Evolutionary conservation across 1,140 invertebrate species (phyloP).

Genomic region (Limonius californicus): DNA sequence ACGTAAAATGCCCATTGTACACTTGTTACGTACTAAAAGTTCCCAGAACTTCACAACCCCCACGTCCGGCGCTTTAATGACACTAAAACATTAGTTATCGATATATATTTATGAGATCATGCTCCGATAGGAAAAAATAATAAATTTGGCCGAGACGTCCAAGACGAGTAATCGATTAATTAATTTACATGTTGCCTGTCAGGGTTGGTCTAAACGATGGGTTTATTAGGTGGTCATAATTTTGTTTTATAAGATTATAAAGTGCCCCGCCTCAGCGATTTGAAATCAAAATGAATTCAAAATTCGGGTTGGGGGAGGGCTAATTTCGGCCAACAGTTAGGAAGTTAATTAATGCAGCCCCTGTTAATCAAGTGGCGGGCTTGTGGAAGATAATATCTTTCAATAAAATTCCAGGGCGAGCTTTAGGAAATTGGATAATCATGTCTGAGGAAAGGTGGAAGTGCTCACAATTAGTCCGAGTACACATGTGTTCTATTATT

Average conservation of each 20-base stretch:
- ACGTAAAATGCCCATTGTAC: not conserved
- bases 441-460: not conserved
- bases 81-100: not conserved
- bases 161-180: not conserved
- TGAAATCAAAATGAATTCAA: not conserved
- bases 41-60: slow-evolving; percentile 10
- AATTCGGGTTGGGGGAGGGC: not conserved
- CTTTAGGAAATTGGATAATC: not conserved
- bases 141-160: not conserved
- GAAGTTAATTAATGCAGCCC: not conserved
- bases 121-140: not conserved
- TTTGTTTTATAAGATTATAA: not conserved
- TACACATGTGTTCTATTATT: not conserved
- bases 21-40: not conserved
- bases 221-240: not conserved
- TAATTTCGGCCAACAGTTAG: not conserved
- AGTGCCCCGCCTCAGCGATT: too few relatives aligned
- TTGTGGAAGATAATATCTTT: not conserved
- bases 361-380: slow-evolving; percentile 1
- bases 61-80: not conserved
- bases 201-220: not conserved
- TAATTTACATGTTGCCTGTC: not conserved
- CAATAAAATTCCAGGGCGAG: not conserved
- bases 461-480: not conserved
- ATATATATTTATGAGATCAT: not conserved